Evolutionary conservation across 2,797 vertebrate species (phyloP), one percentile per base, ranked within the genome.

Genomic region (Eptatretus atami): DNA sequence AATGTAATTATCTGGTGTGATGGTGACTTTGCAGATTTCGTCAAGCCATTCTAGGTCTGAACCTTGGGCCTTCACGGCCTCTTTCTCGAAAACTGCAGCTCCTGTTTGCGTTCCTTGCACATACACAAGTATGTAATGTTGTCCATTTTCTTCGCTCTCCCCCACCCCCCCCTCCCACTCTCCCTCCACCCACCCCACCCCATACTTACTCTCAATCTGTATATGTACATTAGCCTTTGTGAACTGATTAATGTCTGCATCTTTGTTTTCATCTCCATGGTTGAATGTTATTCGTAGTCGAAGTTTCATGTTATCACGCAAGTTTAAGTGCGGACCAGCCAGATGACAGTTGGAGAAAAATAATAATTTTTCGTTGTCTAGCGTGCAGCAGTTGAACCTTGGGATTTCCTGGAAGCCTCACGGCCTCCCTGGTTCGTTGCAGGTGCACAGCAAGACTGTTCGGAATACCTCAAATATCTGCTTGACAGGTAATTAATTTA

Each of bases 61-160:
- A 81, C 74, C 72, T 94, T 65, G 92, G 87, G 64, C 78, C 82
- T 1, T 80, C 80, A 70, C 81, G 84, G 74, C 79, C 76, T 11
- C 73, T 98, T 67, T 93, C 94, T 86, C 92, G 86, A 72, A 96
- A 84, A 70, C 74, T 95, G 53, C 90, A 96, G 75, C 80, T 94
- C 68, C 82, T 96, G 31, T 95, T 98, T 75, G 90, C 90, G 1
- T 93, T 98, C 73, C 76, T 98, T 71, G 84, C 83, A 60, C 88
- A 98, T 74, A 95, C 90, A 63, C 90, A 96, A 83, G 92, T 96
- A 63, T 64, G 76, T 53, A 10, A 53, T 65, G 63, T 54, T 64
- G 3, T 14, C 31, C 31, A 44, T 8, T 44, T 44, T 44, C 31
- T 3, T n/a, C 57, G 9, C 57, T 44, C 31, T 10, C 10, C 9